phyloP scores from a whole-genome alignment of 2,797 vertebrate genomes.

The Helostoma temminkii region DNA sequence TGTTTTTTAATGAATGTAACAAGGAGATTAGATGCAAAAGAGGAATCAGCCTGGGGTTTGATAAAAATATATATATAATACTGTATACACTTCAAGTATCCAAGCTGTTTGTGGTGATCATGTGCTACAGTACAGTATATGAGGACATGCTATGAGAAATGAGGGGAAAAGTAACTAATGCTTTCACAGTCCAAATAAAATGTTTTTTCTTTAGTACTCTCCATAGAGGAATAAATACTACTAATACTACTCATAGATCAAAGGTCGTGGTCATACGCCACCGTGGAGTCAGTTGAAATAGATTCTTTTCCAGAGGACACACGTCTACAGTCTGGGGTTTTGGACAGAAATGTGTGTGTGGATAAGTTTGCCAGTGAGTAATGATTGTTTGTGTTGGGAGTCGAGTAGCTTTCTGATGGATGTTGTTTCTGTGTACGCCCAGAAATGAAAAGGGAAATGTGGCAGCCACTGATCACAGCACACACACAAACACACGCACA shows the following conservation, averaged over 20 bases:
- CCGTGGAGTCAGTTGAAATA: constrained; percentile 19
- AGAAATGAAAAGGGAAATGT: constrained; percentile 3
- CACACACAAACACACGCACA: background rate
- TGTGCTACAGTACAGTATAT: too few species aligned
- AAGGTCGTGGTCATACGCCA: constrained; percentile 8
- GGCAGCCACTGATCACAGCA: constrained; percentile 19
- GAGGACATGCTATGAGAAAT: background rate
- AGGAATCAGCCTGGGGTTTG: background rate
- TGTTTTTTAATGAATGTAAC: background rate
- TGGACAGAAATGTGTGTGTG: constrained; percentile 5
- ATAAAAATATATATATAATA: background rate
- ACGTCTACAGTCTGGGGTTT: background rate
- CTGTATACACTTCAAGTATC: background rate
- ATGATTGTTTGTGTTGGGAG: constrained; percentile 25
- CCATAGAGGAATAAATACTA: constrained; percentile 5
- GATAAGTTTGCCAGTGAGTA: constrained; percentile 20
- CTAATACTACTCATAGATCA: too few species aligned
- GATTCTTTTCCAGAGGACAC: constrained; percentile 5
- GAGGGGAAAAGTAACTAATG: background rate
- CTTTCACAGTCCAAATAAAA: background rate
- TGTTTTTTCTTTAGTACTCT: background rate
- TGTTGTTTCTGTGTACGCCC: constrained; percentile 14
- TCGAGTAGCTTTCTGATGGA: constrained; percentile 19
- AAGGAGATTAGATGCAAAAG: background rate
- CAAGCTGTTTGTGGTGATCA: background rate